Evolutionary conservation across 2,797 vertebrate genomes (phyloP), one percentile per base, ranked within the genome.

Genomic region (Tolypeutes matacus): DNA sequence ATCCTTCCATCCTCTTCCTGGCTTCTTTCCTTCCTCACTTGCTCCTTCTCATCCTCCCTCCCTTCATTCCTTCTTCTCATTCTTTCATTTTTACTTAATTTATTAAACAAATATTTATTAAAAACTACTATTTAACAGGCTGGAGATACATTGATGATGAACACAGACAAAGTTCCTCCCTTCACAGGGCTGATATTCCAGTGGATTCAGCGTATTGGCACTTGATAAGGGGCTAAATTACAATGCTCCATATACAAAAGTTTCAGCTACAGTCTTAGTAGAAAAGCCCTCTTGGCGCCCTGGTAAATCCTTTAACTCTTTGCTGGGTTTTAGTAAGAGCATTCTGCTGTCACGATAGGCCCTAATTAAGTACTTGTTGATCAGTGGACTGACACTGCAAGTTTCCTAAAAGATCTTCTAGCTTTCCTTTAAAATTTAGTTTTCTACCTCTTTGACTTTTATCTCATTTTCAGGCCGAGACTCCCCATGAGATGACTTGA

Each of bases 381-480:
- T 92, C 42, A 76, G 60, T 9, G 86, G 88, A 64, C 67, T 75
- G 39, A 85, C 64, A 77, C 82, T 91, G 88, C 86, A 91, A 78
- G 64, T 76, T 97, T 93, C 80, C 80, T 46, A 14, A 89, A 58
- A 89, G 65, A 86, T n/a, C 49, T 29, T 86, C 20, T 60, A 60
- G 67, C 80, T 92, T 87, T 76, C 65, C 36, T 96, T 89, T 93
- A 92, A 96, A 62, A 92, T 89, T 81, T 56, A 12, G 8, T 65
- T 94, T 94, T 91, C 76, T 69, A 70, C 36, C 34, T 92, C 62
- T 58, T 90, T 96, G 81, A 87, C 69, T 96, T 60, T 95, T 84
- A 95, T 76, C 82, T 95, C 76, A 31, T 95, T 91, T 95, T 90
- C 46, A 93, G 83, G 36, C 46, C 75, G 53, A 73, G 56, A 36